Conservation (phyloP, 2,797 vertebrate genomes). For the Jordanella pulchra region DNA sequence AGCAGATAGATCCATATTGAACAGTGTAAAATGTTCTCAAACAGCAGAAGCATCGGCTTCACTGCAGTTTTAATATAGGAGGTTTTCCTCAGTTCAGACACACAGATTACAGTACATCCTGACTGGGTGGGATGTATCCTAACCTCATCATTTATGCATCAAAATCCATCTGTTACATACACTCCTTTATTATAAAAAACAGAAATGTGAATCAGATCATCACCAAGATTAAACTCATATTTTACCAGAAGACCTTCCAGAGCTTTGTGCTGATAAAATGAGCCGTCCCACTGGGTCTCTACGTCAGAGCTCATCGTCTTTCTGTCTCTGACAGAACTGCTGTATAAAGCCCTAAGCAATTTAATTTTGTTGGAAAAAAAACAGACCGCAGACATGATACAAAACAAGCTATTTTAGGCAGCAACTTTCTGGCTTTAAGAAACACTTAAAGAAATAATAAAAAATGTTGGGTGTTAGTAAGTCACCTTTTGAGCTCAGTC, state of each 20-base stretch:
- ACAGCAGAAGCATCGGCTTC: background rate
- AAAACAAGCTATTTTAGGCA: no score
- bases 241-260: constrained; percentile 14
- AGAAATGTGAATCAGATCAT: constrained; percentile 29
- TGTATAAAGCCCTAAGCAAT: no score
- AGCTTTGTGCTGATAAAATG: background rate
- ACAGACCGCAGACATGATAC: no score
- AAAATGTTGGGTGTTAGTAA: no score
- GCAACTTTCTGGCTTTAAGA: no score
- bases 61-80: background rate
- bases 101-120: background rate
- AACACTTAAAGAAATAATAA: no score
- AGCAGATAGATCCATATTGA: no score
- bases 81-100: background rate
- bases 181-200: background rate
- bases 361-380: no score
- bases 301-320: constrained; percentile 4
- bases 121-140: background rate
- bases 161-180: background rate
- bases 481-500: no score
- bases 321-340: background rate
- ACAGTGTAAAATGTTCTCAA: background rate
- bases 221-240: background rate
- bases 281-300: constrained; percentile 1
- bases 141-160: background rate